Base-by-base conservation (phyloP, 2,888 invertebrate species). In the Zelleria hepariella region DNA sequence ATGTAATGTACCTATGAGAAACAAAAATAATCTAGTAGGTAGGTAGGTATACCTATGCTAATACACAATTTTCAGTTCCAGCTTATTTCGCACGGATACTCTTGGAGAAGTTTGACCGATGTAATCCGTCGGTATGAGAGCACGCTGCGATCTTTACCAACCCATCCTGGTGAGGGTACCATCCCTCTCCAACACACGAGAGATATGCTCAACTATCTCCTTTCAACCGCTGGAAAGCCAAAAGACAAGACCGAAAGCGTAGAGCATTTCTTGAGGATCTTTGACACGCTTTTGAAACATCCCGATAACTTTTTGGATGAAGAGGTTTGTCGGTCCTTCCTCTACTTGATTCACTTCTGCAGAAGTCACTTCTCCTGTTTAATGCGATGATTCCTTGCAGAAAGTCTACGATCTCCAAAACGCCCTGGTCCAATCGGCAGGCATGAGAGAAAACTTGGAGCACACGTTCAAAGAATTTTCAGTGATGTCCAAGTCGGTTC, bases 241-340 rank as follows among this genome's bases (percentile, higher is more conserved):
- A 78, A 58, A 60, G 87, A 88, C 61, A 73, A 77, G 27, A 57
- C 79, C 47, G 91, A 91, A 61, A 92, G 94, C 64, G 86, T 93
- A 49, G 92, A 93, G 74, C 90, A 91, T 66, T 87, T 95, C 57
- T 80, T 95, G 65, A 91, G 90, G 68, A 91, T 87, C 42, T 86
- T 75, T 57, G 84, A 87, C 32, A 78, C 73, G 7, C 66, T 88
- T 48, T 64, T 88, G 53, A 80, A 77, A 62, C 79, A 86, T 67
- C 90, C 91, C 32, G 89, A 92, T 68, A 92, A 95, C 10, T 90
- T 95, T 66, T 90, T 94, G 62, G 93, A 92, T 80, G 92, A 93
- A 78, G 91, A 93, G 91, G 95, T 95, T 76, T 77, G 85, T 74
- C n/a, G 15, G 7, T 53, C 52, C 10, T n/a, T 53, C 48, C 27